Evolutionary conservation across 2,113 vertebrate genomes (phyloP).

Genomic region (Rattus rattus): DNA sequence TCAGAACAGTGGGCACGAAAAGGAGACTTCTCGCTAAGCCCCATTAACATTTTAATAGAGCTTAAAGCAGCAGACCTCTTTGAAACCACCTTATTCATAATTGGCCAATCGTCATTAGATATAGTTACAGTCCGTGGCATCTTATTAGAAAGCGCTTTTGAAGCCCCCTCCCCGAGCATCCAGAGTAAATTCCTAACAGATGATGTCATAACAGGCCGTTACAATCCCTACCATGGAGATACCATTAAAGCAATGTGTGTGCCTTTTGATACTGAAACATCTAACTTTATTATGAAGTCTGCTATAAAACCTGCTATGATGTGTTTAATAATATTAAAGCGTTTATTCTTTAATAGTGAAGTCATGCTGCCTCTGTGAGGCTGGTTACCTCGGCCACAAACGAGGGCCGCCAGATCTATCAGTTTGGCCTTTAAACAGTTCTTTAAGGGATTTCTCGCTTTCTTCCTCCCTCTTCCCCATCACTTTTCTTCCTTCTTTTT

Average conservation of each 20-base stretch:
- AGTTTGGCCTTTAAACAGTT: conserved; percentile 81
- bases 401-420: conserved; percentile 77
- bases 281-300: conserved; percentile 83
- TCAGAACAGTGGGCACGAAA: conserved; percentile 76
- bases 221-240: conserved; percentile 82
- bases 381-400: conserved; percentile 67
- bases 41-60: conserved; percentile 79
- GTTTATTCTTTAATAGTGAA: conserved; percentile 81
- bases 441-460: conserved; percentile 74
- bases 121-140: conserved; percentile 80
- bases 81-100: conserved; percentile 73
- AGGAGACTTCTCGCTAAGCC: conserved; percentile 74
- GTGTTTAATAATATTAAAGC: conserved; percentile 85
- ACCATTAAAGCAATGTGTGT: conserved; percentile 84
- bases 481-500: conserved; percentile 38
- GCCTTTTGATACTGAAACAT: conserved; percentile 83
- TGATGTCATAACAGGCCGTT: conserved; percentile 84
- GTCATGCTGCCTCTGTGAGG: conserved; percentile 67
- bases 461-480: conserved; percentile 66
- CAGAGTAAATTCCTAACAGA: conserved; percentile 86
- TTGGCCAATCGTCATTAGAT: conserved; percentile 82
- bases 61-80: conserved; percentile 77
- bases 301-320: conserved; percentile 82
- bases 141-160: conserved; percentile 81
- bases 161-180: conserved; percentile 64